Evolutionary conservation across 2,113 vertebrate genomes (phyloP).

Genomic region (Petrocephalus microphthalmus): DNA sequence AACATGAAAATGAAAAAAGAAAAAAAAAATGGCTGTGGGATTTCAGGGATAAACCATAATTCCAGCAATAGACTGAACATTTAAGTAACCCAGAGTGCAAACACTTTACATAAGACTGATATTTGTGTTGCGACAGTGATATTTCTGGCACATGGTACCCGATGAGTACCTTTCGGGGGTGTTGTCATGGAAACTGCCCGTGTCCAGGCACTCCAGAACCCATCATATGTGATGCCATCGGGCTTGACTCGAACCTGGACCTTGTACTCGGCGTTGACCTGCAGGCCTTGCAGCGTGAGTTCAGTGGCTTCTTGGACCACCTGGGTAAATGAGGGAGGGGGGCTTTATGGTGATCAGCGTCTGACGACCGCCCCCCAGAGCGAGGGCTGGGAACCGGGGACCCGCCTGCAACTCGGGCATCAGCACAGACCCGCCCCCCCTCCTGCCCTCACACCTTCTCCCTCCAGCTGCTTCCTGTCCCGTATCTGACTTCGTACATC

Average conservation of each 20-base stretch:
- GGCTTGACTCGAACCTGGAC: constrained; percentile 66
- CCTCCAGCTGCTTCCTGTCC: constrained; percentile 28
- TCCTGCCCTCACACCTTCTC: constrained; percentile 49
- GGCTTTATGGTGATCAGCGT: no score
- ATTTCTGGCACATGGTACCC: background rate
- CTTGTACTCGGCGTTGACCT: constrained; percentile 56
- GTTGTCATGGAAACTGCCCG: constrained; percentile 57
- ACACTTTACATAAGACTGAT: background rate
- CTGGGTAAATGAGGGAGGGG: constrained; percentile 26
- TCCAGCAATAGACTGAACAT: background rate
- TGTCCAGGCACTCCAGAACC: constrained; percentile 79
- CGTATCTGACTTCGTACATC: constrained; percentile 70
- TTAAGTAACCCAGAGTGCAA: background rate
- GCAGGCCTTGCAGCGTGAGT: constrained; percentile 60
- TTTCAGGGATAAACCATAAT: background rate
- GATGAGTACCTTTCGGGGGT: constrained; percentile 45
- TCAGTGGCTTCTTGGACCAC: constrained; percentile 53
- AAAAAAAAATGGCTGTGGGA: background rate
- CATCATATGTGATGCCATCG: constrained; percentile 64
- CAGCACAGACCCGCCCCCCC: background rate
- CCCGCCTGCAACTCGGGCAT: background rate
- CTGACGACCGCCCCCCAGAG: background rate
- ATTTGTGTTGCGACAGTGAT: background rate
- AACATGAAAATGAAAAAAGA: background rate
- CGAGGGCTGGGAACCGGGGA: background rate